Base-by-base conservation (phyloP, 2,113 vertebrate genomes). In the Corynorhinus townsendii region DNA sequence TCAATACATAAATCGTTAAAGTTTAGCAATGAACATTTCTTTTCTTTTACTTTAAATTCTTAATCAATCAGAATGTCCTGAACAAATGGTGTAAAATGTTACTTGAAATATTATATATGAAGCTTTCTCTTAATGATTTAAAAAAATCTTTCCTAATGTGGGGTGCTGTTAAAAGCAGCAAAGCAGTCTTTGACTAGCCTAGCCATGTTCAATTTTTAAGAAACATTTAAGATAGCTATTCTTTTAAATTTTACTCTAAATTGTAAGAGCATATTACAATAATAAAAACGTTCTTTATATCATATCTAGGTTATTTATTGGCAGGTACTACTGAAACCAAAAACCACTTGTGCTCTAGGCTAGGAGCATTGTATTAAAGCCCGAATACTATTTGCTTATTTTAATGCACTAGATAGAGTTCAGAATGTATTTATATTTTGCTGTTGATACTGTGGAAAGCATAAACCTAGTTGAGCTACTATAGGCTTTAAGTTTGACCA, bases 161-260 rank as follows among this genome's bases (percentile, higher is more conserved):
- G 35, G 52, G 88, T 97, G 91, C 89, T 97, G 6, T 95, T 4
- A 86, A 89, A 96, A 95, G 1, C n/a, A 96, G 81, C 85, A 69
- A 82, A 96, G 66, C 69, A 66, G 75, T 62, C 45, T 96, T 64
- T 90, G 71, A 76, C 33, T 95, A 95, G 33, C 97, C 93, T 97
- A 97, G 96, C 87, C 97, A 92, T 93, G 95, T 98, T 97, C 79
- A 95, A 0, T 97, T 98, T 98, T 92, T 96, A 96, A 98, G 97
- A 98, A 98, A 98, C 97, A 98, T 98, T 98, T 97, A 98, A 97
- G 96, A 92, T 97, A 96, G 71, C 8, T 97, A 83, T 97, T 98
- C 12, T 85, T 96, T 94, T 87, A 30, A 40, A 77, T 96, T 97
- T 92, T 85, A 72, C 97, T 98, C 96, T 97, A 96, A 94, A 76